Conservation (phyloP, 2,797 vertebrate genomes). For the Galaxias olidus region DNA sequence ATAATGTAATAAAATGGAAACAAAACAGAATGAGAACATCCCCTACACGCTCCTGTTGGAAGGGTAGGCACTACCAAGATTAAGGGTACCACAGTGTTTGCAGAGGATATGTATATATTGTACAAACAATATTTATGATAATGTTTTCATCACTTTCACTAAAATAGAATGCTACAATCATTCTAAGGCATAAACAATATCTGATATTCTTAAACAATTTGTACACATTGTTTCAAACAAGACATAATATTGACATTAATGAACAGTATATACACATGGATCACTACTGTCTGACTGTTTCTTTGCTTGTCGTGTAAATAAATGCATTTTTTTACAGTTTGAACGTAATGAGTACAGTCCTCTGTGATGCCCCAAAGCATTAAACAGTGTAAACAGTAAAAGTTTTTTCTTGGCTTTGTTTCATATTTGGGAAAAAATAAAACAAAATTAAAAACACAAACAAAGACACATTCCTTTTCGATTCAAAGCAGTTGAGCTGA, state of each 20-base stretch:
- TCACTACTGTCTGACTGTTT: conserved; percentile 86
- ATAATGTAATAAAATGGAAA: conserved; percentile 68
- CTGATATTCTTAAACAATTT: conserved; percentile 99
- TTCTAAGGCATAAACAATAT: conserved; percentile 99
- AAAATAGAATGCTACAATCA: conserved; percentile 99
- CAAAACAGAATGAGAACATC: conserved; percentile 86
- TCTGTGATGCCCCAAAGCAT: conserved; percentile 87
- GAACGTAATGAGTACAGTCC: conserved; percentile 83
- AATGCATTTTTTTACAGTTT: conserved; percentile 97
- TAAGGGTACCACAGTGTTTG: conserved; percentile 99
- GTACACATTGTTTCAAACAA: conserved; percentile 99
- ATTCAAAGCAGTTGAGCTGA: conserved; percentile 98
- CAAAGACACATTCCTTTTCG: conserved; percentile 96
- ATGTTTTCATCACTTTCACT: conserved; percentile 96
- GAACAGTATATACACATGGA: conserved; percentile 99
- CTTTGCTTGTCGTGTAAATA: conserved; percentile 93
- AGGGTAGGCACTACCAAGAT: conserved; percentile 99
- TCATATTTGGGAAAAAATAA: conserved; percentile 89
- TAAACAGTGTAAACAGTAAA: conserved; percentile 98
- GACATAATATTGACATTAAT: conserved; percentile 99
- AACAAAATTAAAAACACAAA: conserved; percentile 31
- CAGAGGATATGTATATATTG: conserved; percentile 98
- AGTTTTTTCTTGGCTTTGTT: conserved; percentile 98
- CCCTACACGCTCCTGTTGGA: conserved; percentile 97
- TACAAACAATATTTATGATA: conserved; percentile 92